A percentile compares a stretch with the other conserved stretches of the same genome.
Conservation (phyloP, 2,888 invertebrate genomes). For the Nomada goodeniana region DNA sequence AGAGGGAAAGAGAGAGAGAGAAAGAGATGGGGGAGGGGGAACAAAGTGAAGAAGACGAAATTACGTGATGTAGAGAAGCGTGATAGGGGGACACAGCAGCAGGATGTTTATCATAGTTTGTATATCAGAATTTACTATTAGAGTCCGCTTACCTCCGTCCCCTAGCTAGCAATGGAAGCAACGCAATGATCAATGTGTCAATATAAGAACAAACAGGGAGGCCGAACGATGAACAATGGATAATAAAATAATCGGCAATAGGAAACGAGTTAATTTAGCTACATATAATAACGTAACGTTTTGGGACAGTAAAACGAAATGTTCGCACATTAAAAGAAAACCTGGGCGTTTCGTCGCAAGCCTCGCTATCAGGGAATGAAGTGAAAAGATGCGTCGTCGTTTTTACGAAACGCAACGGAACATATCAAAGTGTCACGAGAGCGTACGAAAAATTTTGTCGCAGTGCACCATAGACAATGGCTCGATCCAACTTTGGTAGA, state of each 20-base stretch:
- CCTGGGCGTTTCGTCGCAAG: constrained; percentile 61
- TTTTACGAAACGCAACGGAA: constrained; percentile 20
- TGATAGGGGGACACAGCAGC: constrained; percentile 72
- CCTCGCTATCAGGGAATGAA: constrained; percentile 62
- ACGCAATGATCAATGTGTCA: constrained; percentile 80
- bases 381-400: constrained; percentile 52
- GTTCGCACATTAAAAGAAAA: neutral
- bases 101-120: constrained; percentile 69
- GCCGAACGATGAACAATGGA: constrained; percentile 53
- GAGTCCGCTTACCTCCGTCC: constrained; percentile 81
- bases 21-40: constrained; percentile 48
- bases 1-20: constrained; percentile 41
- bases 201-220: constrained; percentile 63
- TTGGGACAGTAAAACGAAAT: neutral
- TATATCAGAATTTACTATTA: constrained; percentile 67
- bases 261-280: constrained; percentile 8
- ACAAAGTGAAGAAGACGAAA: constrained; percentile 54
- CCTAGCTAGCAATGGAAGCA: constrained; percentile 83
- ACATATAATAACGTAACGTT: neutral
- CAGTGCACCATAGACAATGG: constrained; percentile 82
- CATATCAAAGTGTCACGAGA: constrained; percentile 10
- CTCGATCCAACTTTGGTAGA: constrained; percentile 83
- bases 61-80: constrained; percentile 65
- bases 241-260: constrained; percentile 12
- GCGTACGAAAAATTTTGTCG: constrained; percentile 52